phyloP scores from a whole-genome alignment of 2,888 invertebrate species.

The Xestia c-nigrum region DNA sequence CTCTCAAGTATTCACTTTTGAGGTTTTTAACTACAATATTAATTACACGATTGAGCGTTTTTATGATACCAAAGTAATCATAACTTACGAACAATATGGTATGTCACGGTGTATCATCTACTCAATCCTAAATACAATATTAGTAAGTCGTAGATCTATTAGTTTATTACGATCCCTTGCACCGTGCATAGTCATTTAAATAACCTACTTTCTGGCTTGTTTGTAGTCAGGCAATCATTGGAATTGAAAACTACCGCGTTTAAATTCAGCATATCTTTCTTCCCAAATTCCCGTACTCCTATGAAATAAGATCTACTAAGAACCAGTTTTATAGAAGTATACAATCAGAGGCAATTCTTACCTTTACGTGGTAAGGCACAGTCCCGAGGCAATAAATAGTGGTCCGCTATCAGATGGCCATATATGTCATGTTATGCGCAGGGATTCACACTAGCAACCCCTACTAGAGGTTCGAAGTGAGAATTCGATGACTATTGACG shows the following conservation, averaged over 20 bases:
- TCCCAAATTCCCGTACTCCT: neutral
- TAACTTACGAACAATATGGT: no score
- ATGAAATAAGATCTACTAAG: slow-evolving; percentile 9
- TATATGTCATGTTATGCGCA: slow-evolving; percentile 61
- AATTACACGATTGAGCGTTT: neutral
- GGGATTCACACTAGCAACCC: slow-evolving; percentile 57
- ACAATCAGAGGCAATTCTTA: slow-evolving; percentile 36
- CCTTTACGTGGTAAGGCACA: slow-evolving; percentile 44
- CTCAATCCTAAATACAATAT: no score
- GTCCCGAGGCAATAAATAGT: slow-evolving; percentile 42
- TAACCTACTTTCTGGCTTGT: neutral
- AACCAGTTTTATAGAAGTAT: slow-evolving; percentile 19
- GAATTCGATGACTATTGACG: slow-evolving; percentile 11
- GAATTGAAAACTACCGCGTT: neutral
- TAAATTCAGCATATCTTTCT: neutral
- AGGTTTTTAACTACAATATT: neutral
- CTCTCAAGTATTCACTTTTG: neutral
- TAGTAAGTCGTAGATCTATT: neutral
- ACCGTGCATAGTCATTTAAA: neutral
- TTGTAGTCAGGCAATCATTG: neutral
- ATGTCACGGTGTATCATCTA: no score
- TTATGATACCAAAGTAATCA: no score
- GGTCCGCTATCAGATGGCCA: slow-evolving; percentile 57
- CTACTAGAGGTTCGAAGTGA: slow-evolving; percentile 37
- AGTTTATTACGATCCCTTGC: neutral